These are phyloP conservation scores for Hoplias malabaricus DNA, from an alignment of 2,113 vertebrate genomes.

Conservation along the genomic window DNA sequence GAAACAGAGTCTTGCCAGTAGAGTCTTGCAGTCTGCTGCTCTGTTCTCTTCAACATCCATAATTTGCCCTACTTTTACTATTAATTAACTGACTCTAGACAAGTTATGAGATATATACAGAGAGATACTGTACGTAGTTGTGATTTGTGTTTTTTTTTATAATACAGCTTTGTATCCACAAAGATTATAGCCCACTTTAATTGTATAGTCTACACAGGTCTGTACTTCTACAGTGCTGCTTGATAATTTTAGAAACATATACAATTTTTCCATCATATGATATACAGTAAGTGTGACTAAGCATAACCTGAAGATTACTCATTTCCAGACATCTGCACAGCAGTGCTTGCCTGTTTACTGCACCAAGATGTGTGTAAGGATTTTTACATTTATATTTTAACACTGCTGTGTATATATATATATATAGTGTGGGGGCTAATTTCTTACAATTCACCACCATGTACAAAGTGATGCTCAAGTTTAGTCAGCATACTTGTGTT, in stretches of 20 bases:
- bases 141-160: not conserved
- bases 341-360: not conserved
- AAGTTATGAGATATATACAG: not conserved
- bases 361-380: not conserved
- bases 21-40: not conserved
- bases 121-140: not conserved
- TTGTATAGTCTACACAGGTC: not conserved
- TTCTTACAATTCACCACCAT: no score
- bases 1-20: not conserved
- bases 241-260: not conserved
- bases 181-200: no score
- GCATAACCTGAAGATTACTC: not conserved
- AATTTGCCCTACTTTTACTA: slow-evolving; percentile 11
- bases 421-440: no score
- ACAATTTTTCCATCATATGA: slow-evolving; percentile 14
- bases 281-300: not conserved
- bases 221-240: not conserved
- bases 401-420: no score
- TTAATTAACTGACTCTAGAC: not conserved
- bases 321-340: not conserved
- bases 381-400: no score
- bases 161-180: no score
- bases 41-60: not conserved
- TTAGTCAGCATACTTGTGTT: no score
- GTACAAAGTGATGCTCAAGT: no score